phyloP scores from a whole-genome alignment of 1,140 invertebrate species.

The Nephotettix cincticeps region DNA sequence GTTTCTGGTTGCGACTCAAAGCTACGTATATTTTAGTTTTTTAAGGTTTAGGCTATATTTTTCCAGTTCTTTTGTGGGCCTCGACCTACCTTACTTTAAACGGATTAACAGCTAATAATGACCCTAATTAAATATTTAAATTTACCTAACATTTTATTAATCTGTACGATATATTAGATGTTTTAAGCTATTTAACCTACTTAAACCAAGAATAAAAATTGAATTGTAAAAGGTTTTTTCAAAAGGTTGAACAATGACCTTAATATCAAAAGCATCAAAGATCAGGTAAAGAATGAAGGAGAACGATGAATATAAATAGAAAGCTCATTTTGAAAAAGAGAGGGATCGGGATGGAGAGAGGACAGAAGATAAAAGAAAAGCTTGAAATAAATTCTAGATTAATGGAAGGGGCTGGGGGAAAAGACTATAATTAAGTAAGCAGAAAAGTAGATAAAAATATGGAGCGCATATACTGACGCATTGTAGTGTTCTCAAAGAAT shows the following conservation, averaged over 20 bases:
- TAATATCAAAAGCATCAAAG: background rate
- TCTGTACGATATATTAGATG: background rate
- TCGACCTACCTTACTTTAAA: background rate
- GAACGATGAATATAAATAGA: background rate
- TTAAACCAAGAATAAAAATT: background rate
- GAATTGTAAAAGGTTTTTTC: background rate
- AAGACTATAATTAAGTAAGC: background rate
- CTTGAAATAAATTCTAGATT: background rate
- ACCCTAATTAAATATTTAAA: background rate
- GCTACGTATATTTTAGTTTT: background rate
- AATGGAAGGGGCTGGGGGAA: background rate
- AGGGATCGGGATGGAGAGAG: constrained; percentile 3
- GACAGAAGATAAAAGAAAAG: background rate
- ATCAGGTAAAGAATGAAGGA: background rate
- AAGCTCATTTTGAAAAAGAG: background rate
- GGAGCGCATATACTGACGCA: too few relatives aligned
- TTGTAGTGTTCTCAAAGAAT: too few relatives aligned
- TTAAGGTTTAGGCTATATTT: background rate
- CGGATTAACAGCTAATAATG: background rate
- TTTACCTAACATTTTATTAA: background rate
- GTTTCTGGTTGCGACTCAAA: too few relatives aligned
- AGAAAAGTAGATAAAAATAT: constrained; percentile 1
- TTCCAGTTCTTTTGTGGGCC: background rate
- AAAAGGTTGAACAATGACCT: background rate
- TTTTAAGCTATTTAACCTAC: background rate